Evolutionary conservation across 2,888 invertebrate genomes (phyloP).

Genomic region (Lasioglossum malachurum): DNA sequence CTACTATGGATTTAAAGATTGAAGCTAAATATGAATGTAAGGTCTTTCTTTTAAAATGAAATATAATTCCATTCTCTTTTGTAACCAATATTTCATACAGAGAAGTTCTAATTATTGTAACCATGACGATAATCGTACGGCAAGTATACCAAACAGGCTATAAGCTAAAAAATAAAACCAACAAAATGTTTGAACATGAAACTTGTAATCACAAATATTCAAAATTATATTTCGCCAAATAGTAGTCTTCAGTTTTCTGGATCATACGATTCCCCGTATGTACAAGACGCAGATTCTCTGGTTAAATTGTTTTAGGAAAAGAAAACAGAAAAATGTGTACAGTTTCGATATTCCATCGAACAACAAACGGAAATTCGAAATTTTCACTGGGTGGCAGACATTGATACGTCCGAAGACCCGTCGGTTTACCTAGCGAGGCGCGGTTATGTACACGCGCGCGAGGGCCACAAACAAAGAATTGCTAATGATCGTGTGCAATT

Average conservation of each 20-base stretch:
- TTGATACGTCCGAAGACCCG: neutral
- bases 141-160: no score
- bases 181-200: no score
- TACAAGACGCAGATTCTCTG: neutral
- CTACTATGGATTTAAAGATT: no score
- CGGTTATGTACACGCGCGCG: neutral
- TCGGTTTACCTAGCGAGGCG: neutral
- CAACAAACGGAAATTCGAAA: neutral
- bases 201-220: no score
- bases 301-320: neutral
- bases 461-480: slow-evolving; percentile 21
- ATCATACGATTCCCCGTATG: neutral
- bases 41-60: no score
- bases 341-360: neutral
- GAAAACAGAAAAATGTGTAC: neutral
- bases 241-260: neutral
- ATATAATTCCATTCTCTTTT: no score
- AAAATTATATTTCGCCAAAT: no score
- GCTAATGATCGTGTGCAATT: slow-evolving; percentile 36
- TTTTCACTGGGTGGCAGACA: neutral
- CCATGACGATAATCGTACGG: no score
- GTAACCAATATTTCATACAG: no score
- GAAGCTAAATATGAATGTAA: no score
- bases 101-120: no score
- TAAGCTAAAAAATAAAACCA: no score